Conservation (phyloP, 2,797 vertebrate genomes). For the Enteromius viviparus region DNA sequence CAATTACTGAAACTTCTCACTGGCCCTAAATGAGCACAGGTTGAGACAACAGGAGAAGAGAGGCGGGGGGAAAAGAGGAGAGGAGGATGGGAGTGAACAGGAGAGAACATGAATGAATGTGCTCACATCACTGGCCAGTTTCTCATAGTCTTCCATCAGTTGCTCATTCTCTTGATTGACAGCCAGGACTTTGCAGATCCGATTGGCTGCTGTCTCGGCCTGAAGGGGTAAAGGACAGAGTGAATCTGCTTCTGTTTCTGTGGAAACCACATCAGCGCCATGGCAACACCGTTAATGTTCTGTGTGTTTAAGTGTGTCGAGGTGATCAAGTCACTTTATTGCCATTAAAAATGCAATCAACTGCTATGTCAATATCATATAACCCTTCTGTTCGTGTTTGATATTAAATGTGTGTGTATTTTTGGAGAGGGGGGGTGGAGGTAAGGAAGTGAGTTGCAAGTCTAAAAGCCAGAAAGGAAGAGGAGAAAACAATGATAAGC, state of each 20-base stretch:
- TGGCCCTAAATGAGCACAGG: slow-evolving; percentile 38
- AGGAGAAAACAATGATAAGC: slow-evolving; percentile 29
- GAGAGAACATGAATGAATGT: slow-evolving; percentile 38
- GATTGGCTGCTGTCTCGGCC: slow-evolving; percentile 98
- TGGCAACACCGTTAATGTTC: slow-evolving; percentile 12
- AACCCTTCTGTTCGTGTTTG: neutral
- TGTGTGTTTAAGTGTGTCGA: slow-evolving; percentile 25
- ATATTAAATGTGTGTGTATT: slow-evolving; percentile 10
- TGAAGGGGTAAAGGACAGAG: slow-evolving; percentile 66
- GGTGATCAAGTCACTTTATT: slow-evolving; percentile 9
- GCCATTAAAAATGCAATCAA: slow-evolving; percentile 6
- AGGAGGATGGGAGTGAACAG: slow-evolving; percentile 29
- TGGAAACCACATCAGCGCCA: slow-evolving; percentile 35
- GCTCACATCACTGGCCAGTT: slow-evolving; percentile 97
- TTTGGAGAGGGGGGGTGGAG: neutral
- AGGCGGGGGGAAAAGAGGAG: neutral
- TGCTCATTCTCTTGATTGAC: slow-evolving; percentile 99
- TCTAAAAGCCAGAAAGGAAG: slow-evolving; percentile 41
- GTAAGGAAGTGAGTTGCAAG: slow-evolving; percentile 31
- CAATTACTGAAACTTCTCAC: neutral
- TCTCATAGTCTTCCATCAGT: slow-evolving; percentile 99
- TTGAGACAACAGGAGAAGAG: slow-evolving; percentile 40
- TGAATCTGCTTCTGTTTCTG: slow-evolving; percentile 44
- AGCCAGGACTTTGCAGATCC: slow-evolving; percentile 98
- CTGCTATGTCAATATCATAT: slow-evolving; percentile 11